phyloP scores from a whole-genome alignment of 2,113 vertebrate genomes.

The Oceanites oceanicus region DNA sequence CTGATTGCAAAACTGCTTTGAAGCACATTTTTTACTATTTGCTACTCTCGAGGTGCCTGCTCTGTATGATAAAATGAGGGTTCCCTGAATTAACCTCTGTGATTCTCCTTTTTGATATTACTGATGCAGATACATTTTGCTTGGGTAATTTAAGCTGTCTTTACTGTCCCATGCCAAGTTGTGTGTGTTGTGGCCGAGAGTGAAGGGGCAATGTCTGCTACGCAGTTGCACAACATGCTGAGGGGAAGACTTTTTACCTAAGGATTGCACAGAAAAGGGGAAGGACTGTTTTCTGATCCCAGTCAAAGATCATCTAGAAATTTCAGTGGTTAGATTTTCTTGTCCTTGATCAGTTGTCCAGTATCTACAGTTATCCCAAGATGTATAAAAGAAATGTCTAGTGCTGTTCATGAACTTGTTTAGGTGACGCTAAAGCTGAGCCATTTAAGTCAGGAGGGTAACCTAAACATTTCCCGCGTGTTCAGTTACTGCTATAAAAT shows the following conservation, averaged over 20 bases:
- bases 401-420: constrained; percentile 16
- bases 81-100: background rate
- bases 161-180: background rate
- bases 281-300: background rate
- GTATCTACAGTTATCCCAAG: background rate
- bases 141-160: background rate
- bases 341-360: background rate
- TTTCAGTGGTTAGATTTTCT: background rate
- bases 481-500: constrained; percentile 9
- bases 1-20: background rate
- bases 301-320: background rate
- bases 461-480: constrained; percentile 50
- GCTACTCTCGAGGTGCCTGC: background rate
- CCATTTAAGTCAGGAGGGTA: constrained; percentile 7
- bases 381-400: background rate
- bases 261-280: background rate
- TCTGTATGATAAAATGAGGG: background rate
- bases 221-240: fast-evolving
- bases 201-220: background rate
- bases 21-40: background rate
- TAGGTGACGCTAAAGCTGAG: constrained; percentile 16
- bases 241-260: background rate
- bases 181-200: background rate
- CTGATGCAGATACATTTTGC: background rate
- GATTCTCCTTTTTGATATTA: background rate